These are phyloP conservation scores for Tauraco hartlaubi DNA, from an alignment of 2,797 vertebrate species.

Conservation along the genomic window DNA sequence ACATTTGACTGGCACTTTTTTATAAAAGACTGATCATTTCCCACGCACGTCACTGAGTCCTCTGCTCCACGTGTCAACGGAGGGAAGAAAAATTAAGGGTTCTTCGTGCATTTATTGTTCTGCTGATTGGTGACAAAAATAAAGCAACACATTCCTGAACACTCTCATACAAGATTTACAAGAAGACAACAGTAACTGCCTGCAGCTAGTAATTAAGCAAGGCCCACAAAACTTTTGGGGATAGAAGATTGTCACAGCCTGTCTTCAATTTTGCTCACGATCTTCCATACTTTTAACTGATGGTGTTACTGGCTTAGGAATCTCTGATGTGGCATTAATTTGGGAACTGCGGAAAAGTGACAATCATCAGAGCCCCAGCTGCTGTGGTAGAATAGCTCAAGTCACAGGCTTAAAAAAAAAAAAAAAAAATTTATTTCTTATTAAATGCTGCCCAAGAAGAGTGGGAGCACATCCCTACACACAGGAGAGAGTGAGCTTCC, in stretches of 20 bases:
- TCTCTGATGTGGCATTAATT: not conserved
- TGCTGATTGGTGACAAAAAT: not conserved
- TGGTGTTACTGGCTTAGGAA: not conserved
- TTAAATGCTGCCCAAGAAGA: not conserved
- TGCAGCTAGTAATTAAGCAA: not conserved
- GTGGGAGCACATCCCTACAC: not conserved
- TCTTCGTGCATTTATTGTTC: not conserved
- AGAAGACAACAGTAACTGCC: not conserved
- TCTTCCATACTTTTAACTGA: not conserved
- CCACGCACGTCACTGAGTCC: rapidly evolving
- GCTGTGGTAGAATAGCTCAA: not conserved
- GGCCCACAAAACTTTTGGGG: not conserved
- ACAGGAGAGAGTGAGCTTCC: not conserved
- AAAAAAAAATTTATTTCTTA: not conserved
- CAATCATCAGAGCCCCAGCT: not conserved
- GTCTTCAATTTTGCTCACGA: not conserved
- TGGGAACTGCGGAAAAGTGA: not conserved
- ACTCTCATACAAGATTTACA: not conserved
- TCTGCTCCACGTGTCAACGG: not conserved
- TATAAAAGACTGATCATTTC: not conserved
- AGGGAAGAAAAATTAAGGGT: not conserved
- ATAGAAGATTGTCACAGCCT: not conserved
- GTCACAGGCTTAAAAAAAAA: not conserved
- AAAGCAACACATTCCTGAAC: not conserved
- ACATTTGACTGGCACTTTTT: not conserved